Evolutionary conservation across 1,140 invertebrate species (phyloP).

Genomic region (Sipha flava): DNA sequence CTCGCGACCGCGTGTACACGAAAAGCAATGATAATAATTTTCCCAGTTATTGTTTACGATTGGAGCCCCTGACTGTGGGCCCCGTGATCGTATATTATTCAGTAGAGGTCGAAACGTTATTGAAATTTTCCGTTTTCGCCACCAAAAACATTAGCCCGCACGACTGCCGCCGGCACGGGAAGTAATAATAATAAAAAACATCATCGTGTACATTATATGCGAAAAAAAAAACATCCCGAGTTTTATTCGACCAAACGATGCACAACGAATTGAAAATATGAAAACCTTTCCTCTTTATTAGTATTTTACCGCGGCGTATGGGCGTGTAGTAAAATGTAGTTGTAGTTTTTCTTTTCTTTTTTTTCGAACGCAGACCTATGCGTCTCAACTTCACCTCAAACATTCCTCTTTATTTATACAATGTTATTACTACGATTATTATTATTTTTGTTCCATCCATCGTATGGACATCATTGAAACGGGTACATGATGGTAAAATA

Average conservation of each 20-base stretch:
- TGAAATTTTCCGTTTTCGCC: slow-evolving; percentile 22
- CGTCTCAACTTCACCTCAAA: neutral
- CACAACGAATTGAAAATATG: neutral
- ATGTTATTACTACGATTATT: neutral
- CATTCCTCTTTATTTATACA: neutral
- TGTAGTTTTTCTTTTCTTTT: neutral
- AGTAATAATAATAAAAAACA: neutral
- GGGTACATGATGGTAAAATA: neutral
- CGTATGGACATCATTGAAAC: neutral
- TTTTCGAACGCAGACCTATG: neutral
- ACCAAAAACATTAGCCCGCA: neutral
- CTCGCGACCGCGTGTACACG: neutral
- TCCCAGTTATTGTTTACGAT: slow-evolving; percentile 24
- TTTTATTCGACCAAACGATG: neutral
- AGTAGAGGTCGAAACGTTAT: neutral
- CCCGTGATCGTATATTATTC: slow-evolving; percentile 15
- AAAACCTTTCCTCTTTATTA: neutral
- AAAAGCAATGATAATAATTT: slow-evolving; percentile 10
- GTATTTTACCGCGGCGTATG: too few relatives aligned
- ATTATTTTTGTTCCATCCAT: neutral
- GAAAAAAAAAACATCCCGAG: neutral
- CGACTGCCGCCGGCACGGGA: neutral
- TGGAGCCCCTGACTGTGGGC: neutral
- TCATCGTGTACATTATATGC: neutral
- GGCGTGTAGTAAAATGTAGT: neutral